Evolutionary conservation across 2,888 invertebrate genomes (phyloP).

Genomic region (Lasioglossum zephyrum): DNA sequence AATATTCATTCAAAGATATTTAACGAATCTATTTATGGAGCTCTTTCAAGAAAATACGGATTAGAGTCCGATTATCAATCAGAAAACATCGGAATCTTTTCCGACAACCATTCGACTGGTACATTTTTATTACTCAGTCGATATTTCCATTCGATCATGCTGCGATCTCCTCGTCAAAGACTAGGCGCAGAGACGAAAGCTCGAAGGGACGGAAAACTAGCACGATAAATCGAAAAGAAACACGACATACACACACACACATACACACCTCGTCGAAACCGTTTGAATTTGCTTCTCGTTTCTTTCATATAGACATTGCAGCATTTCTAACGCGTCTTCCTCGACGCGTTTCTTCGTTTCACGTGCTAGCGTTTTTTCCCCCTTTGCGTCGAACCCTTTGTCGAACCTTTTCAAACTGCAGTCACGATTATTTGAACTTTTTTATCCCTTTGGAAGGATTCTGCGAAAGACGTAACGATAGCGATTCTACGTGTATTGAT

Average conservation of each 20-base stretch:
- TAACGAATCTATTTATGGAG: too few species aligned
- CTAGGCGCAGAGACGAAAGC: conserved; percentile 6
- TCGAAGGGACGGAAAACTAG: neutral
- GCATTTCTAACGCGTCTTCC: conserved; percentile 24
- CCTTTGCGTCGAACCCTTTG: neutral
- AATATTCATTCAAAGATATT: neutral
- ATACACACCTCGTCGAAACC: conserved; percentile 22
- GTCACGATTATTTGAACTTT: conserved; percentile 21
- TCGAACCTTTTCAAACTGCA: neutral
- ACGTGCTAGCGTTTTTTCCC: neutral
- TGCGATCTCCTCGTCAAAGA: conserved; percentile 24
- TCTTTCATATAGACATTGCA: conserved; percentile 43
- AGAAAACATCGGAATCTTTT: neutral
- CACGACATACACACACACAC: conserved; percentile 14
- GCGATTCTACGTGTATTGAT: neutral
- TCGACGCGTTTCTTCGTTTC: conserved; percentile 1
- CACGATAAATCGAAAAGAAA: conserved; percentile 56
- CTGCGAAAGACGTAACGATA: neutral
- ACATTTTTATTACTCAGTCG: conserved; percentile 20
- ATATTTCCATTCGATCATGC: conserved; percentile 17
- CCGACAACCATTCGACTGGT: neutral
- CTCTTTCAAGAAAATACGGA: neutral
- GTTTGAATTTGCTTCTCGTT: conserved; percentile 40
- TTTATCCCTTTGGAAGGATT: neutral
- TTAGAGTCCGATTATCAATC: neutral